Base-by-base conservation (phyloP, 2,113 vertebrate genomes). In the Gopherus flavomarginatus region DNA sequence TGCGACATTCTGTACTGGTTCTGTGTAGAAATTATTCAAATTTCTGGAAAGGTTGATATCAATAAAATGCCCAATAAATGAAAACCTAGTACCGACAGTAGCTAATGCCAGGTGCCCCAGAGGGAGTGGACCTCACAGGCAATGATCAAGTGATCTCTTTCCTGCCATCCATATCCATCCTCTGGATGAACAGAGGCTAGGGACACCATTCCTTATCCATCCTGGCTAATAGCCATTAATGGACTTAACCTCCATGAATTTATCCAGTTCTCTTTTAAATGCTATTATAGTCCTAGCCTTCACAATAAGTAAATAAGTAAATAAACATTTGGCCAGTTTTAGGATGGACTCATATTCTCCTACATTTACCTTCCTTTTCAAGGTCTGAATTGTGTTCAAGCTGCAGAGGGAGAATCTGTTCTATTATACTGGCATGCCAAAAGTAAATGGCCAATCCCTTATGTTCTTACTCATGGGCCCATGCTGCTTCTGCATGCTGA, bases 11-110 rank as follows among this genome's bases (percentile, higher is more conserved):
- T 44, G 2, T 52, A 82, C 11, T 5, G 1, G 65, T 65, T 75
- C 35, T 6, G 9, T 52, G 79, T 24, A 95, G 94, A 96, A 89
- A 9, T 13, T 19, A 93, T 86, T 87, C 79, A 94, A 95, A 93
- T 94, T 86, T 72, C 79, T 59, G 81, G 88, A 86, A 88, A 38
- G 29, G 26, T 88, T 81, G 44, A 89, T 88, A 97, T 96, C 95
- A 85, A 95, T 95, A 88, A 90, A 93, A 95, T 81, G 49, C 52
- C 78, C 83, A 88, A 47, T 62, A 87, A 97, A 92, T 79, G 89
- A 96, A 96, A 96, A 26, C 8, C 31, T 69, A 87, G 86, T 88
- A 75, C 38, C 24, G 5, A 44, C n/a, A n/a, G n/a, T n/a, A n/a
- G n/a, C n/a, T n/a, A n/a, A n/a, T n/a, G n/a, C n/a, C n/a, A n/a